These are phyloP conservation scores for Cotesia chilonis DNA, from an alignment of 1,140 invertebrate species.

Conservation along the genomic window DNA sequence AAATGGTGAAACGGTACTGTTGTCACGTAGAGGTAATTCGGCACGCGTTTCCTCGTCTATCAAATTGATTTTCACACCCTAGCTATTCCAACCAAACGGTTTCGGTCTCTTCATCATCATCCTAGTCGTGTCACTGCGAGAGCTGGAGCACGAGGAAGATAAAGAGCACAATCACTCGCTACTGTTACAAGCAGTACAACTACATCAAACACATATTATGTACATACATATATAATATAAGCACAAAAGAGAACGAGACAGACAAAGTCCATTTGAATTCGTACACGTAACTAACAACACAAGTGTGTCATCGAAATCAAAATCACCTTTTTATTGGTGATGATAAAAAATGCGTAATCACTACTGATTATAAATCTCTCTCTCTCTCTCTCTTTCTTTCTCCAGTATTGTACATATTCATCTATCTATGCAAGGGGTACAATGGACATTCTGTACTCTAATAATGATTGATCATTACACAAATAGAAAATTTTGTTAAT, in stretches of 20 bases:
- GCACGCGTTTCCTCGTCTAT: conserved; percentile 63
- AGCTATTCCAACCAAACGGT: conserved; percentile 27
- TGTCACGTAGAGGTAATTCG: conserved; percentile 67
- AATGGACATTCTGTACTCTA: too few relatives aligned
- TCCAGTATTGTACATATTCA: too few relatives aligned
- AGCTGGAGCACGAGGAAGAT: conserved; percentile 14
- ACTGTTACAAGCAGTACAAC: too few relatives aligned
- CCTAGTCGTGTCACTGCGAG: background rate
- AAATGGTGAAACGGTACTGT: conserved; percentile 64
- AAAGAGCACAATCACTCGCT: background rate
- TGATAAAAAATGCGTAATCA: too few relatives aligned
- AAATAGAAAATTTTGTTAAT: too few relatives aligned
- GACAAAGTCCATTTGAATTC: conserved; percentile 6
- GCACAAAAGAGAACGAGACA: too few relatives aligned
- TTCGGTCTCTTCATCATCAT: conserved; percentile 22
- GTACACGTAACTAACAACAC: background rate
- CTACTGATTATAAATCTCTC: too few relatives aligned
- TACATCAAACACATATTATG: too few relatives aligned
- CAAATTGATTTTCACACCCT: conserved; percentile 65
- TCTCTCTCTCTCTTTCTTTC: too few relatives aligned
- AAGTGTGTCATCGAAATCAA: background rate
- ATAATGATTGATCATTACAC: too few relatives aligned
- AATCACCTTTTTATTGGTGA: background rate
- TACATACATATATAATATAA: too few relatives aligned
- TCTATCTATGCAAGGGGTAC: too few relatives aligned